A percentile compares a stretch with the other conserved stretches of the same genome.
Evolutionary conservation across 1,140 invertebrate genomes (phyloP).

Genomic region (Conus betulinus): DNA sequence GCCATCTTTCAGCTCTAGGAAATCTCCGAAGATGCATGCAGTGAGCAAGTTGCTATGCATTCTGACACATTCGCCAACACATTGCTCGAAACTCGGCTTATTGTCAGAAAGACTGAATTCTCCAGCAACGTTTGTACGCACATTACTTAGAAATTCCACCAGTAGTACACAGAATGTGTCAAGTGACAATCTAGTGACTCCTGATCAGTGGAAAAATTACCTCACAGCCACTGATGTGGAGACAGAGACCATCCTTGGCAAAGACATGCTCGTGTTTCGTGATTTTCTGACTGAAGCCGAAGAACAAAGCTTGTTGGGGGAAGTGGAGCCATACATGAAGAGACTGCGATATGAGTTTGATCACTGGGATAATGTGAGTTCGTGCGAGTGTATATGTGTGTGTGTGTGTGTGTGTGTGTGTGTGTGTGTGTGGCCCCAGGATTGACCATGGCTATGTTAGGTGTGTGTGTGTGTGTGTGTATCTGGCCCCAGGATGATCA

Average conservation of each 20-base stretch:
- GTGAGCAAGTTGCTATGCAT: not conserved
- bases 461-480: no score
- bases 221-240: conserved; percentile 56
- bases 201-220: conserved; percentile 24
- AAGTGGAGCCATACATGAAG: conserved; percentile 92
- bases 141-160: not conserved
- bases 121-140: not conserved
- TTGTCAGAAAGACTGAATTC: not conserved
- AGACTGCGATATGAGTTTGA: conserved; percentile 90
- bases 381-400: not conserved
- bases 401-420: no score
- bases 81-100: not conserved
- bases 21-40: not conserved
- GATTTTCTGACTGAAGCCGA: conserved; percentile 89
- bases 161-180: not conserved
- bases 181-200: not conserved
- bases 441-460: no score
- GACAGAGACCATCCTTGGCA: conserved; percentile 53
- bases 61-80: not conserved
- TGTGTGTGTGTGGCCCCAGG: no score
- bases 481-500: no score
- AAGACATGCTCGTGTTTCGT: conserved; percentile 77
- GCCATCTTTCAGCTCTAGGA: not conserved
- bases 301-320: conserved; percentile 84
- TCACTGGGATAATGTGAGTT: conserved; percentile 96